Conservation (phyloP, 2,888 invertebrate genomes). For the Cosmia pyralina region DNA sequence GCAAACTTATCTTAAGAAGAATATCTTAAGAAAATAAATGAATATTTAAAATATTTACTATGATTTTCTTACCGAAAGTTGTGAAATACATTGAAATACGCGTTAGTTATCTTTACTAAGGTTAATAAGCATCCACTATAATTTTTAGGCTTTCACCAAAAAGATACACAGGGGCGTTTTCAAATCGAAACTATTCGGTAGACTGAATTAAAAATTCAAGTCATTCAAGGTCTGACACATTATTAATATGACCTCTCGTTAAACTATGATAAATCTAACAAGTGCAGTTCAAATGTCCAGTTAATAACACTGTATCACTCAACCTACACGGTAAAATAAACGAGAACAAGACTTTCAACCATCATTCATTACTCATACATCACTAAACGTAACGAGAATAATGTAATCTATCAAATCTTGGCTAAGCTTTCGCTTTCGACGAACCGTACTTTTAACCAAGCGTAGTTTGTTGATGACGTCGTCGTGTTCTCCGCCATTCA, state of each 20-base stretch:
- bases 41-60: constrained; percentile 5
- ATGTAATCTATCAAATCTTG: constrained; percentile 59
- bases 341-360: constrained; percentile 45
- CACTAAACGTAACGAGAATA: constrained; percentile 53
- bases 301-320: constrained; percentile 36
- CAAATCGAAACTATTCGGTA: neutral
- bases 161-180: neutral
- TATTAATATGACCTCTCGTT: constrained; percentile 18
- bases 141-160: neutral
- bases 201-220: neutral
- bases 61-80: constrained; percentile 16
- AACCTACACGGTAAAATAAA: constrained; percentile 31
- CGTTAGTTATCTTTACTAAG: neutral
- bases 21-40: neutral
- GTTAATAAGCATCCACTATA: neutral
- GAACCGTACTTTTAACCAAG: constrained; percentile 10
- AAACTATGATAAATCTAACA: constrained; percentile 21
- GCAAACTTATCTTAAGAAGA: constrained; percentile 11
- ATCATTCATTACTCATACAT: constrained; percentile 46
- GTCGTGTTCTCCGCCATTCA: constrained; percentile 1
- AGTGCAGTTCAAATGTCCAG: constrained; percentile 38
- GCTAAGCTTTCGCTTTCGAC: constrained; percentile 66
- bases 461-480: constrained; percentile 40
- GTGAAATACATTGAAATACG: constrained; percentile 14
- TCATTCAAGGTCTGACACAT: constrained; percentile 14